A percentile compares a stretch with the other conserved stretches of the same genome.
Evolutionary conservation across 53 echinoderm and acorn worm species (phyloP).

Genomic region (Echinometra lucunter): DNA sequence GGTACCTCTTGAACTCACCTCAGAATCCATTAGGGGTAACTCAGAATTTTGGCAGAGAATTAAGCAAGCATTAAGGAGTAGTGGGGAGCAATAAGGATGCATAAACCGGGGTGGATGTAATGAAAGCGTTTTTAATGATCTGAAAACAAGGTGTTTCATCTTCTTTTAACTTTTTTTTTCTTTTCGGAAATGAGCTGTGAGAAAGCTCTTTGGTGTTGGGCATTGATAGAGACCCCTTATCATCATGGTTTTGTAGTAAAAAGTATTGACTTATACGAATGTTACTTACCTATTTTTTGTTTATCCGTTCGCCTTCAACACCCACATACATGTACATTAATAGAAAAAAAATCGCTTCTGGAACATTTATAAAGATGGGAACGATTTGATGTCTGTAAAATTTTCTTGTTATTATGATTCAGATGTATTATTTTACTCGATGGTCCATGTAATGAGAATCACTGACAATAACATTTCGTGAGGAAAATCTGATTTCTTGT

Average conservation of each 20-base stretch:
- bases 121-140: constrained; percentile 13
- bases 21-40: constrained; percentile 37
- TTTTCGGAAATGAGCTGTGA: no score
- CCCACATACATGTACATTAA: neutral
- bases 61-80: neutral
- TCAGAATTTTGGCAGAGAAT: constrained; percentile 11
- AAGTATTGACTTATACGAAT: neutral
- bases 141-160: neutral
- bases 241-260: neutral
- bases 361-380: neutral
- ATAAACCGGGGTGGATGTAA: neutral
- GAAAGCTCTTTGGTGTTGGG: neutral
- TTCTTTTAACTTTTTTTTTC: no score
- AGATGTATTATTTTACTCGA: neutral
- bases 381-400: neutral
- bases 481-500: neutral
- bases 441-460: constrained; percentile 30
- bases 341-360: neutral
- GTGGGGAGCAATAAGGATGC: neutral
- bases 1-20: constrained; percentile 41
- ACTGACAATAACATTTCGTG: neutral
- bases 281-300: neutral
- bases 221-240: neutral
- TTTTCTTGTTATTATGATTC: neutral
- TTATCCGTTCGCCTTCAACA: neutral